Evolutionary conservation across 2,888 invertebrate species (phyloP).

Genomic region (Lepidonotus clava): DNA sequence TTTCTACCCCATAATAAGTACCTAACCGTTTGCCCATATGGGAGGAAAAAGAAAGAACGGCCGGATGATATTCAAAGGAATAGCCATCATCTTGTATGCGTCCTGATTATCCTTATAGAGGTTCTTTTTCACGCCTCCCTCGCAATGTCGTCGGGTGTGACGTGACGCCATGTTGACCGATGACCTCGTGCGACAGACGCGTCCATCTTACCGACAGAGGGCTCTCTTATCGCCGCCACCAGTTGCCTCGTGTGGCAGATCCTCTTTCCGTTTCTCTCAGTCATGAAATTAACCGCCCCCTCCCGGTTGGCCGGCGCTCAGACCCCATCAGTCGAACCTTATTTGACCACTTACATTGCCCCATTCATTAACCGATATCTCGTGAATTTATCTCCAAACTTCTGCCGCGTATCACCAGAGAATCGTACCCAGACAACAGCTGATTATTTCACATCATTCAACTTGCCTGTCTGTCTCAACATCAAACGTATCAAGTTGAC

Average conservation of each 20-base stretch:
- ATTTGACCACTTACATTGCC: slow-evolving; percentile 5
- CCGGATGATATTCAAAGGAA: too few relatives aligned
- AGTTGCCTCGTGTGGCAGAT: slow-evolving; percentile 24
- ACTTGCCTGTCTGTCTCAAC: too few relatives aligned
- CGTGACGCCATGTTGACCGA: neutral
- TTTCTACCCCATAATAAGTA: too few relatives aligned
- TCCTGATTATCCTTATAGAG: too few relatives aligned
- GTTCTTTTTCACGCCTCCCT: too few relatives aligned
- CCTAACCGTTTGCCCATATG: too few relatives aligned
- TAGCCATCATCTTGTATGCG: too few relatives aligned
- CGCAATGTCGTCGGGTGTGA: neutral
- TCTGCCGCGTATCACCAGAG: too few relatives aligned
- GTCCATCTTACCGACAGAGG: slow-evolving; percentile 20
- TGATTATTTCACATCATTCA: too few relatives aligned
- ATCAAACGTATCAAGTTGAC: neutral
- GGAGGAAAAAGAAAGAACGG: too few relatives aligned
- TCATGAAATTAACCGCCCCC: slow-evolving; percentile 3
- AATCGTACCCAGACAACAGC: too few relatives aligned
- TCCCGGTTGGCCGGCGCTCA: neutral
- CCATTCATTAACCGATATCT: neutral
- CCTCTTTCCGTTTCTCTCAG: slow-evolving; percentile 16
- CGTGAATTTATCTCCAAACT: too few relatives aligned
- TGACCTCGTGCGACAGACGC: slow-evolving; percentile 9
- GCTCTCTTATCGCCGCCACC: neutral
- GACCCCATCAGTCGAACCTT: slow-evolving; percentile 4